Base-by-base conservation (phyloP, 2,888 invertebrate species). In the Sericinus montela region DNA sequence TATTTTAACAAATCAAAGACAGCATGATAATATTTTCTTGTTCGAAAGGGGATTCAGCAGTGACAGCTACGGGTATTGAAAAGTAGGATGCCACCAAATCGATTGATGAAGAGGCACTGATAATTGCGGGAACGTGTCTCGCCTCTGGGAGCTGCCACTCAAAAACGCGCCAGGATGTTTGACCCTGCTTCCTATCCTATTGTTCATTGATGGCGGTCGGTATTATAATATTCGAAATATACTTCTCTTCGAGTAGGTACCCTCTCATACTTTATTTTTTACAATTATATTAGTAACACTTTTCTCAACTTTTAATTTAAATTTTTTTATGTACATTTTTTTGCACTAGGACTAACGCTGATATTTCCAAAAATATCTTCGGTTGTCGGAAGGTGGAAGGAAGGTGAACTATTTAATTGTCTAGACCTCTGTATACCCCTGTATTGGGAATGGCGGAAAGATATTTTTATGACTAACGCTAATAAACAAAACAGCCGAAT, bases 61-160 rank as follows among this genome's bases (percentile, higher is more conserved):
- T 45, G 36, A 50, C 45, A 45, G 39, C 45, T 53, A 45, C 38
- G 48, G n/a, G 40, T 34, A 38, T 45, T 34, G 42, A 34, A 44
- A 49, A 45, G 66, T 61, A 71, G 67, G 66, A 50, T 45, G 40
- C 39, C 55, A 62, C 57, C 52, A 65, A 71, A 84, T 87, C 87
- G 78, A 88, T 88, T 86, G 87, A 88, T 88, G 82, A 80, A 87
- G 85, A 74, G 79, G 53, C 45, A 45, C 49, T 57, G 86, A 86
- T 86, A 84, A 60, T 50, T 52, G 53, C 59, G 52, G 65, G 77
- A 70, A 86, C 86, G 86, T 87, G 87, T 78, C 69, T 60, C 70
- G 75, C 79, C 76, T 69, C 68, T 72, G 78, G 79, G 72, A 67
- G 65, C 62, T 55, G 61, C 59, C 73, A 63, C 69, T 71, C 58